phyloP scores from a whole-genome alignment of 2,888 invertebrate species.

The Hydrotaea diabolus region DNA sequence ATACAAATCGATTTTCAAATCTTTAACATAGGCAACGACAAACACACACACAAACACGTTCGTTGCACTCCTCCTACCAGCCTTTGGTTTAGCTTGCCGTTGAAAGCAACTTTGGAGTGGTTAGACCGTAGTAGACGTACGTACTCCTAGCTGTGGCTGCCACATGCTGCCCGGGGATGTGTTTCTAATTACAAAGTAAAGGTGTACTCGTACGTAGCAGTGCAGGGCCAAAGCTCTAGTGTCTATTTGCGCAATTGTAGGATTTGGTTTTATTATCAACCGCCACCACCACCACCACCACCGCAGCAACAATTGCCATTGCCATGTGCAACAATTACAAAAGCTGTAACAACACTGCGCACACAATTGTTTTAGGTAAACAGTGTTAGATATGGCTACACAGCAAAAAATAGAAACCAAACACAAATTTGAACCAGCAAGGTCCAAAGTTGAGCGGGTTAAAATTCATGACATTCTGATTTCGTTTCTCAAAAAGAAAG shows the following conservation, averaged over 20 bases:
- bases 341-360: background rate
- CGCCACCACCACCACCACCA: too few relatives aligned
- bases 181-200: conserved; percentile 71
- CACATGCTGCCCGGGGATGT: conserved; percentile 65
- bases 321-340: conserved; percentile 32
- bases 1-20: conserved; percentile 52
- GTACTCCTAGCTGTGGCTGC: conserved; percentile 28
- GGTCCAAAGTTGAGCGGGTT: too few relatives aligned
- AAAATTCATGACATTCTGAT: too few relatives aligned
- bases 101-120: background rate
- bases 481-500: too few relatives aligned
- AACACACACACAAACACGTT: background rate
- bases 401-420: background rate
- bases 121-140: too few relatives aligned
- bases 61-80: conserved; percentile 23
- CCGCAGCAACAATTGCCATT: conserved; percentile 15
- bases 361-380: background rate
- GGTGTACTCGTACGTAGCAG: conserved; percentile 35
- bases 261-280: background rate
- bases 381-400: background rate
- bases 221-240: background rate
- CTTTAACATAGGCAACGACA: background rate
- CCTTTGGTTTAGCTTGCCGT: background rate
- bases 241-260: background rate
- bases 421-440: too few relatives aligned